Conservation (phyloP, 2,888 invertebrate genomes). For the Volucella zonaria region DNA sequence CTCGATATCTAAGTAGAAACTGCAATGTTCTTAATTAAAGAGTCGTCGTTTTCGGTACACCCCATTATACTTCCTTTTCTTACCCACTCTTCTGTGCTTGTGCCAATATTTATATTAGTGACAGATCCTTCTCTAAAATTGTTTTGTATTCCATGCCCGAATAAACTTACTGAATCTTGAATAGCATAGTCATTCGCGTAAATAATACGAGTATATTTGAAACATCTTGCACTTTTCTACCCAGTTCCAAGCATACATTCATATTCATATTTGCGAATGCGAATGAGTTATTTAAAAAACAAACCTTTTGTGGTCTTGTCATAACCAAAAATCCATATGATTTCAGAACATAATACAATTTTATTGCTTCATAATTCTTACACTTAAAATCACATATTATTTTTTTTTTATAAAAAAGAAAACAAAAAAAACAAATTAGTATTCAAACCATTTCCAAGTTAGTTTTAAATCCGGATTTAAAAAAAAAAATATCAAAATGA, state of each 20-base stretch:
- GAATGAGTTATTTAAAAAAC: no score
- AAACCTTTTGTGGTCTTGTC: not conserved
- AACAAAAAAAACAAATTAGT: constrained; percentile 30
- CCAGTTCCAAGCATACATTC: not conserved
- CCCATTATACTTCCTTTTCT: no score
- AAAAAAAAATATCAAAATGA: constrained; percentile 40
- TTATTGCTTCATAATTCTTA: constrained; percentile 69
- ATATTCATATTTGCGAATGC: no score
- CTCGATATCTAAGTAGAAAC: no score
- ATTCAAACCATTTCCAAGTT: constrained; percentile 27
- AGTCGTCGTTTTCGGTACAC: no score
- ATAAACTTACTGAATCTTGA: no score
- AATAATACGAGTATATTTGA: not conserved
- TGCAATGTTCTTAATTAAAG: no score
- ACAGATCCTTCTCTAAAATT: no score
- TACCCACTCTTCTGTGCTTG: no score
- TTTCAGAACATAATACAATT: constrained; percentile 65
- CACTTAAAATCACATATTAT: constrained; percentile 64
- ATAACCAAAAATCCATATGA: not conserved
- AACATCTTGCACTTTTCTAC: not conserved
- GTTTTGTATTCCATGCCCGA: no score
- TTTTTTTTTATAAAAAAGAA: constrained; percentile 28
- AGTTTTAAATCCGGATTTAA: not conserved
- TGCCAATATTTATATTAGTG: no score
- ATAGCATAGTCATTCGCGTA: no score